phyloP scores from a whole-genome alignment of 2,113 vertebrate genomes.

The Stomatorhinus ivindoensis region DNA sequence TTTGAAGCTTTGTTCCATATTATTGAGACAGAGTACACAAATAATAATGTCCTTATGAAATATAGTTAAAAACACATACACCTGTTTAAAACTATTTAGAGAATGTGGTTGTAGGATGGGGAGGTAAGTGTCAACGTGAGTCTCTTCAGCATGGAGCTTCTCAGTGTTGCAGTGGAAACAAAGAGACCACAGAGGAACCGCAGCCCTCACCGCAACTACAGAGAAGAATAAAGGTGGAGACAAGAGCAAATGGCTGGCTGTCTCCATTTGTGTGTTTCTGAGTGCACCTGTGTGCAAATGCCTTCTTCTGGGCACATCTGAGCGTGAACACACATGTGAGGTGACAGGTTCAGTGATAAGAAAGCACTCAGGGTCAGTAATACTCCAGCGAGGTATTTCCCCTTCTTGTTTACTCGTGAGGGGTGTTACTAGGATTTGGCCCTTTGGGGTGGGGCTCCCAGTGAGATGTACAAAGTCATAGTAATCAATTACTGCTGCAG shows the following conservation, averaged over 20 bases:
- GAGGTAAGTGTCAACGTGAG: constrained; percentile 37
- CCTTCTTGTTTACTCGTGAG: not conserved
- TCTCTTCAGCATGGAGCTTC: constrained; percentile 51
- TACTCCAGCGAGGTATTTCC: no score
- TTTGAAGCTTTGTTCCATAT: not conserved
- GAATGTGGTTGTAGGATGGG: constrained; percentile 30
- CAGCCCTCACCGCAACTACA: constrained; percentile 52
- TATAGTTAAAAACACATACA: not conserved
- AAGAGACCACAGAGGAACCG: constrained; percentile 61
- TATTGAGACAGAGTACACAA: not conserved
- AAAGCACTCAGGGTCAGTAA: not conserved
- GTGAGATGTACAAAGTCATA: not conserved
- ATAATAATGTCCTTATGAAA: not conserved
- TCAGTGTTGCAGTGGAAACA: constrained; percentile 52
- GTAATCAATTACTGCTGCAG: not conserved
- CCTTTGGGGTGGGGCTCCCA: not conserved
- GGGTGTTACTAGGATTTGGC: not conserved
- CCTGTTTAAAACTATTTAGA: constrained; percentile 45
- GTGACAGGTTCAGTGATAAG: not conserved
- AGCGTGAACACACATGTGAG: not conserved
- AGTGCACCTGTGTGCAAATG: not conserved
- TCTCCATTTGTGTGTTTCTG: not conserved
- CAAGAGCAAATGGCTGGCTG: not conserved
- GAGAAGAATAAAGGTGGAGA: not conserved
- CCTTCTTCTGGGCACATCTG: not conserved